Percentiles rank a stretch among this genome's conserved stretches.
Evolutionary conservation across 2,888 invertebrate genomes (phyloP).

Genomic region (Theretra japonica): DNA sequence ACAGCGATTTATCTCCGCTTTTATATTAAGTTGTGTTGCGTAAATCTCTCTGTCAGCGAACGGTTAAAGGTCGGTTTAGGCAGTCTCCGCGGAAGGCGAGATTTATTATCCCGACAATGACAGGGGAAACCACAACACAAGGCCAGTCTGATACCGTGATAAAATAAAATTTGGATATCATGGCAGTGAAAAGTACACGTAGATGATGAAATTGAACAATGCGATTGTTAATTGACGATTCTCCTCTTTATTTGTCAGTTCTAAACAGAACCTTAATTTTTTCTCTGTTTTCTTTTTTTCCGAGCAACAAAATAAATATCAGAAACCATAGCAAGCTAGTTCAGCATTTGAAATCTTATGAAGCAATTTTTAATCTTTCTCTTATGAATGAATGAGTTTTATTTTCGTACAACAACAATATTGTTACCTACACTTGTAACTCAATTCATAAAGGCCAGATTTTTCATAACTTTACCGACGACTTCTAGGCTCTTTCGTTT

Average conservation of each 20-base stretch:
- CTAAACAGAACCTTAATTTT: too few relatives aligned
- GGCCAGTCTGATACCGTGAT: conserved; percentile 23
- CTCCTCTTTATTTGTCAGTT: too few relatives aligned
- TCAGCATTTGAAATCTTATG: too few relatives aligned
- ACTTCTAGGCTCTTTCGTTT: conserved; percentile 10
- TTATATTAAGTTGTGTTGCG: conserved; percentile 25
- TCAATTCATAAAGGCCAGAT: not conserved
- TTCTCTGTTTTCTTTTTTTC: too few relatives aligned
- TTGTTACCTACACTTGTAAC: not conserved
- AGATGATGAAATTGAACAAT: conserved; percentile 5
- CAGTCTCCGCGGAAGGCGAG: conserved; percentile 15
- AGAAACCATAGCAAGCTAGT: too few relatives aligned
- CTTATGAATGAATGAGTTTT: too few relatives aligned
- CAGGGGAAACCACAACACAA: conserved; percentile 14
- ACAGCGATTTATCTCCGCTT: conserved; percentile 23
- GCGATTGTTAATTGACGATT: not conserved
- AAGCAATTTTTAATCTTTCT: too few relatives aligned
- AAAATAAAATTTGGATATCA: conserved; percentile 39
- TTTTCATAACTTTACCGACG: conserved; percentile 9
- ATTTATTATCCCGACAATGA: conserved; percentile 31
- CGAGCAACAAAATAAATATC: too few relatives aligned
- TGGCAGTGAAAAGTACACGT: conserved; percentile 35
- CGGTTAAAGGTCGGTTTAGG: conserved; percentile 27
- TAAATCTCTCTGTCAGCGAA: conserved; percentile 32
- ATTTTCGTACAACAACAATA: not conserved